Conservation (phyloP, 2,113 vertebrate genomes). For the Chaenocephalus aceratus region DNA sequence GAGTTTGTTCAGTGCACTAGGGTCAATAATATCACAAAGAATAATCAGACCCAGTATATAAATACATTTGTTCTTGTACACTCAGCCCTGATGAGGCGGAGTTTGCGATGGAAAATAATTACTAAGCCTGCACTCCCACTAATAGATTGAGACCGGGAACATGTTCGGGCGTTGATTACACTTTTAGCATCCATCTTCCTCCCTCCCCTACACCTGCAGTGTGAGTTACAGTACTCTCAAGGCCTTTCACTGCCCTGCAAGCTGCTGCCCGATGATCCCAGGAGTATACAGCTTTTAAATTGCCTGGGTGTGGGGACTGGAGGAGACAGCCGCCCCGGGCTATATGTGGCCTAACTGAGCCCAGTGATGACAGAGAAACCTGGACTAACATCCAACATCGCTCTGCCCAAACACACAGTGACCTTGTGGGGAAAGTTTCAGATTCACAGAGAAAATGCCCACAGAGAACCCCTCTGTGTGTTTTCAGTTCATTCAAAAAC, state of each 20-base stretch:
- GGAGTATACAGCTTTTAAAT: conserved; percentile 68
- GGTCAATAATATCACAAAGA: conserved; percentile 8
- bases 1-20: not conserved
- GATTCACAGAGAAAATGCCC: not conserved
- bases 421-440: conserved; percentile 59
- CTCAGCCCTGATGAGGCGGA: conserved; percentile 33
- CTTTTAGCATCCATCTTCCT: conserved; percentile 63
- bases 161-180: conserved; percentile 70
- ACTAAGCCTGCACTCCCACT: conserved; percentile 41
- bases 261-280: conserved; percentile 64
- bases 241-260: conserved; percentile 59
- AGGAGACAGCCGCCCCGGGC: conserved; percentile 46
- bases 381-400: conserved; percentile 45
- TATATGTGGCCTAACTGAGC: conserved; percentile 48
- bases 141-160: conserved; percentile 70
- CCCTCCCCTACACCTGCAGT: conserved; percentile 58
- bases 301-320: conserved; percentile 50
- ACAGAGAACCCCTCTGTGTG: too few relatives aligned
- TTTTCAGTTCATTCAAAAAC: too few relatives aligned
- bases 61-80: conserved; percentile 49
- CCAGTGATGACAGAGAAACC: conserved; percentile 39
- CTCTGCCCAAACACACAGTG: conserved; percentile 30
- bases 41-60: conserved; percentile 31
- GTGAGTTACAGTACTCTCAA: conserved; percentile 61
- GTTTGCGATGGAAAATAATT: conserved; percentile 66